A percentile compares a stretch with the other conserved stretches of the same genome.
Conservation (phyloP, 2,888 invertebrate species). For the Drosophila demipolita region DNA sequence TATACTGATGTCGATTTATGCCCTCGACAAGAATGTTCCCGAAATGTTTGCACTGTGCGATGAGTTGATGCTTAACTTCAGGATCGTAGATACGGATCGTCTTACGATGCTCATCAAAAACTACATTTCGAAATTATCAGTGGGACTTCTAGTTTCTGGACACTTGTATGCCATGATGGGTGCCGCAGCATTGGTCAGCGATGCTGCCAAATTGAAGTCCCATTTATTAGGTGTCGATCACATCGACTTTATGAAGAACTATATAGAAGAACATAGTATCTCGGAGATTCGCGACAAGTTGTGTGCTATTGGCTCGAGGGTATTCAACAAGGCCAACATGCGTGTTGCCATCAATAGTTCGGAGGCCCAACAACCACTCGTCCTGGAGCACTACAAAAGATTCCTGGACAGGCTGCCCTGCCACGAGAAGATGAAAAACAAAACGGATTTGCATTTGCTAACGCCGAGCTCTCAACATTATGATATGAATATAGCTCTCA, state of each 20-base stretch:
- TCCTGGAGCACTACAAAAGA: conserved; percentile 81
- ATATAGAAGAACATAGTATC: conserved; percentile 88
- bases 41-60: conserved; percentile 94
- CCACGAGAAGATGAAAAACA: conserved; percentile 34
- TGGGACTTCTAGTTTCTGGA: conserved; percentile 91
- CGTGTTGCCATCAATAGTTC: conserved; percentile 89
- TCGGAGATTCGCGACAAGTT: conserved; percentile 88
- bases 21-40: conserved; percentile 91
- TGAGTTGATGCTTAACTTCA: conserved; percentile 90
- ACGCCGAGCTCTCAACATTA: conserved; percentile 89
- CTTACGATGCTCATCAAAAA: conserved; percentile 92
- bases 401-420: conserved; percentile 82
- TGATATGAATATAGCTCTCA: conserved; percentile 93
- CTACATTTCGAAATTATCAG: conserved; percentile 91
- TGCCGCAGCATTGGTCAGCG: conserved; percentile 91
- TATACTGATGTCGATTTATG: conserved; percentile 90
- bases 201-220: conserved; percentile 90
- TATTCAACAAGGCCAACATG: conserved; percentile 89
- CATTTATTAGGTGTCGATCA: conserved; percentile 91
- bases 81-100: conserved; percentile 89
- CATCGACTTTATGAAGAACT: conserved; percentile 91
- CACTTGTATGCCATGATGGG: conserved; percentile 94
- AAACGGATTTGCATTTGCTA: conserved; percentile 84
- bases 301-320: conserved; percentile 87
- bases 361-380: conserved; percentile 79